phyloP scores from a whole-genome alignment of 1,140 invertebrate species.

The Drosophila nigrodunni region DNA sequence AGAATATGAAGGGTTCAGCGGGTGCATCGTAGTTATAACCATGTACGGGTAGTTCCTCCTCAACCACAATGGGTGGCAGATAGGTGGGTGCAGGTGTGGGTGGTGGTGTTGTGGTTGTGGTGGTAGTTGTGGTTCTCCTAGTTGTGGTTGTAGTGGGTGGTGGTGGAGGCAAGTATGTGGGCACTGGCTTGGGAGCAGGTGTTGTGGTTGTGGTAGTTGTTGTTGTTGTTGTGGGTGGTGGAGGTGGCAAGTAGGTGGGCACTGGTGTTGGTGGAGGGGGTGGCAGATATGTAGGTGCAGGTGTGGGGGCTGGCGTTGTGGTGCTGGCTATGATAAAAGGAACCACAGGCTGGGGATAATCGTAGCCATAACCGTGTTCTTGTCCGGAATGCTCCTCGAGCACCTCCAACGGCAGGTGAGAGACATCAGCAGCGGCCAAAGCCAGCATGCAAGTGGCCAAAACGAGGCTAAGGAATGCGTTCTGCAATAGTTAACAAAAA shows the following conservation, averaged over 20 bases:
- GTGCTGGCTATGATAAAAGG: conserved; percentile 62
- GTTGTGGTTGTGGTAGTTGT: conserved; percentile 41
- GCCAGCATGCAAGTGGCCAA: conserved; percentile 58
- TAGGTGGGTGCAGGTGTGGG: conserved; percentile 55
- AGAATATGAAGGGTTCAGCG: conserved; percentile 60
- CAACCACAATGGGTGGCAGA: conserved; percentile 56
- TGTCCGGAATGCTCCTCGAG: conserved; percentile 41
- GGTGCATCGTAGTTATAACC: conserved; percentile 79
- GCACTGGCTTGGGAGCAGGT: conserved; percentile 43
- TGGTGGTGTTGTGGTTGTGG: conserved; percentile 40
- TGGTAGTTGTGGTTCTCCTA: conserved; percentile 26
- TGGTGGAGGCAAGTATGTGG: conserved; percentile 51
- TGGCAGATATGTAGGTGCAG: conserved; percentile 64
- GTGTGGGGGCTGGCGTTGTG: conserved; percentile 60
- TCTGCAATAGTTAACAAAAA: conserved; percentile 39
- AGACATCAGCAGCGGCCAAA: conserved; percentile 69
- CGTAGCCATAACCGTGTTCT: conserved; percentile 67
- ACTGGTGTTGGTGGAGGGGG: conserved; percentile 43
- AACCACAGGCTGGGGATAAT: conserved; percentile 66
- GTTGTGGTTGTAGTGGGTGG: conserved; percentile 46
- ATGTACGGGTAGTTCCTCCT: conserved; percentile 45
- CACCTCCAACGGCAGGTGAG: conserved; percentile 63
- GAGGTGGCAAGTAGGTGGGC: conserved; percentile 46
- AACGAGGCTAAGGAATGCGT: conserved; percentile 46
- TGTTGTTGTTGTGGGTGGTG: conserved; percentile 21